A percentile compares a stretch with the other conserved stretches of the same genome.
Conservation (phyloP, 2,113 vertebrate species). For the Connochaetes taurinus region DNA sequence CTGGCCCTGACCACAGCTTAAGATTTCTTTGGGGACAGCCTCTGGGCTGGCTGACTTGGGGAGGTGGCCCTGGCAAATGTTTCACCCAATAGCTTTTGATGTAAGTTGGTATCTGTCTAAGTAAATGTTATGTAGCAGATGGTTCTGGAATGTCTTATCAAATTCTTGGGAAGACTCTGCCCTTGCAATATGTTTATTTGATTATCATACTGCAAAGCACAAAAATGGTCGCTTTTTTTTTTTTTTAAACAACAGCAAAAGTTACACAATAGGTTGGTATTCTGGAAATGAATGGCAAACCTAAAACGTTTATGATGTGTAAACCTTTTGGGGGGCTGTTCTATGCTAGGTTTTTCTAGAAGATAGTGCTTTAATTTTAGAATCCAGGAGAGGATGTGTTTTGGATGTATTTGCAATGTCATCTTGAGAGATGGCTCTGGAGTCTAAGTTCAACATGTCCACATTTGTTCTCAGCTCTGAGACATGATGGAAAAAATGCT, state of each 20-base stretch:
- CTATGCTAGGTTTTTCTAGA: background rate
- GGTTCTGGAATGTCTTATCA: slow-evolving; percentile 51
- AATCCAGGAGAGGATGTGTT: background rate
- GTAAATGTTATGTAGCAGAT: slow-evolving; percentile 54
- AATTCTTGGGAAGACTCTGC: slow-evolving; percentile 49
- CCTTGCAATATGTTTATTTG: slow-evolving; percentile 63
- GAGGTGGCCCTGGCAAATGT: slow-evolving; percentile 31
- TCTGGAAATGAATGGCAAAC: background rate
- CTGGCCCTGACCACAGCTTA: background rate
- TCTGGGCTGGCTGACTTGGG: background rate
- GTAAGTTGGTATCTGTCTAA: slow-evolving; percentile 47
- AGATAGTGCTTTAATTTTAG: background rate
- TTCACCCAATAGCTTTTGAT: slow-evolving; percentile 30
- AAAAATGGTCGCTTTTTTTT: background rate
- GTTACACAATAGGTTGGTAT: background rate
- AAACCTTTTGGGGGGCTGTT: background rate
- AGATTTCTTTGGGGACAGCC: background rate
- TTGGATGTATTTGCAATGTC: background rate
- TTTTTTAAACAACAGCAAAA: background rate
- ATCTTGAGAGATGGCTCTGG: background rate
- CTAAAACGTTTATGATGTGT: background rate
- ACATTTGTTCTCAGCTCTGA: slow-evolving; percentile 34
- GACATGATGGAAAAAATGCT: background rate
- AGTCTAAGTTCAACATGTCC: slow-evolving; percentile 43
- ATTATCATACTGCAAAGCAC: slow-evolving; percentile 18